phyloP scores from a whole-genome alignment of 2,888 invertebrate species.

The Galerucella calmariensis region DNA sequence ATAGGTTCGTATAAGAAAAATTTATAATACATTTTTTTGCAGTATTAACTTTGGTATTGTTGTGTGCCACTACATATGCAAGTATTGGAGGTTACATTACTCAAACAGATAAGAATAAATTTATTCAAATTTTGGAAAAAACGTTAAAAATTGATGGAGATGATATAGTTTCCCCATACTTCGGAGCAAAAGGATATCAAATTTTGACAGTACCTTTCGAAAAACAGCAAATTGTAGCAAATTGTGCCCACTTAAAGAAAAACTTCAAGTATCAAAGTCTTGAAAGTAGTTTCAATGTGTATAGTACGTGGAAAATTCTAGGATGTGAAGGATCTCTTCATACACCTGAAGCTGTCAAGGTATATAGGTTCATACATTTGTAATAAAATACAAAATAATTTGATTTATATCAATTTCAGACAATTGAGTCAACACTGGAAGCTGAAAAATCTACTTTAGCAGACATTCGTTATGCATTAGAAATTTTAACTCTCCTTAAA shows the following conservation, averaged over 20 bases:
- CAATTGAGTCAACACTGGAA: constrained; percentile 64
- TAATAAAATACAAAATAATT: background rate
- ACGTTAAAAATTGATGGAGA: constrained; percentile 57
- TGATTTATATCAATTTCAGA: constrained; percentile 39
- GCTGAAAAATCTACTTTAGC: constrained; percentile 74
- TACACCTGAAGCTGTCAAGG: constrained; percentile 63
- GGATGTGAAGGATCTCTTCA: constrained; percentile 57
- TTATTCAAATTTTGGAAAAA: constrained; percentile 55
- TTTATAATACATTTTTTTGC: constrained; percentile 32
- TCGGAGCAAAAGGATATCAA: constrained; percentile 79
- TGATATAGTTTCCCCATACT: constrained; percentile 77
- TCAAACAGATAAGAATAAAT: constrained; percentile 55
- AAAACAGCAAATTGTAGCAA: constrained; percentile 67
- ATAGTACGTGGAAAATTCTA: constrained; percentile 56
- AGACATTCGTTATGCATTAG: constrained; percentile 81
- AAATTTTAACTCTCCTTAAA: constrained; percentile 75
- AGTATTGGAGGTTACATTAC: constrained; percentile 62
- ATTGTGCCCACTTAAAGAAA: constrained; percentile 59
- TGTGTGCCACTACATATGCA: constrained; percentile 50
- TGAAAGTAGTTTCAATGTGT: constrained; percentile 56
- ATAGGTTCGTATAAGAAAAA: background rate
- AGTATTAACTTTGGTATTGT: constrained; percentile 41
- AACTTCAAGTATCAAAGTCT: constrained; percentile 54
- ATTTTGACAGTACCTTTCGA: constrained; percentile 73
- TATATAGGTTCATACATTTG: constrained; percentile 55